Percentiles rank a stretch among this genome's conserved stretches.
Evolutionary conservation across 2,113 vertebrate species (phyloP).

Genomic region (Cebidichthys violaceus): DNA sequence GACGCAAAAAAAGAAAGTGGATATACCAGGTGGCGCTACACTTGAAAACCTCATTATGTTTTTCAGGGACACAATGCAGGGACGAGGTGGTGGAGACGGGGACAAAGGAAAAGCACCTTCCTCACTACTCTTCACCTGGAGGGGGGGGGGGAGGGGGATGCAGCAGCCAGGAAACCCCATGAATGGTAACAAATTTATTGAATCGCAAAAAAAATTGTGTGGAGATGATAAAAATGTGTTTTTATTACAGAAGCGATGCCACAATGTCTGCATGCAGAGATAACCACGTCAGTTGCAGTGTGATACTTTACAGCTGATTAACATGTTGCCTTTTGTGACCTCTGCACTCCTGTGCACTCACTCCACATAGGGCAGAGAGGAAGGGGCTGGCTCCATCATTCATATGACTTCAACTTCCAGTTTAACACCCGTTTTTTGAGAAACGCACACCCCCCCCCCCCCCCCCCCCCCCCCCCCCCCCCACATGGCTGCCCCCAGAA

Average conservation of each 20-base stretch:
- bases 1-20: conserved; percentile 44
- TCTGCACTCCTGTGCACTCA: neutral
- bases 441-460: no score
- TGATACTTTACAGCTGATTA: neutral
- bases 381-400: neutral
- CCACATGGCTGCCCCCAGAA: conserved; percentile 47
- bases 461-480: conserved; percentile 44
- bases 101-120: conserved; percentile 45
- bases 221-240: no score
- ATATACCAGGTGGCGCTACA: conserved; percentile 71
- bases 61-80: conserved; percentile 63
- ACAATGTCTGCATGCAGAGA: neutral
- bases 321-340: conserved; percentile 1
- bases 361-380: neutral
- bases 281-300: neutral
- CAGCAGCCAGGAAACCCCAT: neutral
- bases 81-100: conserved; percentile 49
- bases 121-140: conserved; percentile 74
- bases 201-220: neutral
- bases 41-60: conserved; percentile 76
- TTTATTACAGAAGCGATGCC: neutral
- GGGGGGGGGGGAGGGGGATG: conserved; percentile 18
- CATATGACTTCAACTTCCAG: conserved; percentile 20
- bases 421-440: conserved; percentile 42
- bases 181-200: neutral